These are phyloP conservation scores for Hermatobates lingyangjiaoensis DNA, from an alignment of 1,140 invertebrate species.

Conservation along the genomic window DNA sequence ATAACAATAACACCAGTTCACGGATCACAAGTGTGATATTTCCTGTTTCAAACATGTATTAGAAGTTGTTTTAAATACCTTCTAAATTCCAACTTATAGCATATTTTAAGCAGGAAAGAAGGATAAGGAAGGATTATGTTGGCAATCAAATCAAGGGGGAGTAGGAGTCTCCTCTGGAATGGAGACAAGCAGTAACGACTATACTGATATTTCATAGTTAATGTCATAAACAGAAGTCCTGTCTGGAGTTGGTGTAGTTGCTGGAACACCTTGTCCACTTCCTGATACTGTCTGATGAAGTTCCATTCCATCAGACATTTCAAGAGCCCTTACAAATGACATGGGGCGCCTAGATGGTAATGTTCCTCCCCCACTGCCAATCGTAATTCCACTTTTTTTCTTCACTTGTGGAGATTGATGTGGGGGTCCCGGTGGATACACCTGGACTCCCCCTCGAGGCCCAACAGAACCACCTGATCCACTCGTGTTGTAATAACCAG, in stretches of 20 bases:
- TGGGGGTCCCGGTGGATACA: conserved; percentile 36
- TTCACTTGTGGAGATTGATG: conserved; percentile 43
- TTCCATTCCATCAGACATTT: conserved; percentile 73
- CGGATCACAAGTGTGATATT: too few relatives aligned
- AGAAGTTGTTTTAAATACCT: too few relatives aligned
- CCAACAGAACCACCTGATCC: conserved; percentile 19
- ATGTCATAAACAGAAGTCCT: conserved; percentile 80
- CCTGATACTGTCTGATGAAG: conserved; percentile 32
- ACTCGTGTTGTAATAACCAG: conserved; percentile 19
- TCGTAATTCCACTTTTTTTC: conserved; percentile 33
- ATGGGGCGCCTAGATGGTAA: conserved; percentile 50
- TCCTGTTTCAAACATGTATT: too few relatives aligned
- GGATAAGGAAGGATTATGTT: too few relatives aligned
- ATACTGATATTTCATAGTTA: conserved; percentile 90
- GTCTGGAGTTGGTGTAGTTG: conserved; percentile 50
- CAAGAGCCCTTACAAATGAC: conserved; percentile 77
- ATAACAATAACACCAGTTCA: too few relatives aligned
- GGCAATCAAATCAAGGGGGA: too few relatives aligned
- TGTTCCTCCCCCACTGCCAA: conserved; percentile 24
- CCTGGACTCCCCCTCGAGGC: conserved; percentile 39
- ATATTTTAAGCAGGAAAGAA: too few relatives aligned
- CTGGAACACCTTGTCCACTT: conserved; percentile 22
- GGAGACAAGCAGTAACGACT: too few relatives aligned
- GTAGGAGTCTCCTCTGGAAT: too few relatives aligned
- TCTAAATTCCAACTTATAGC: too few relatives aligned